Evolutionary conservation across 1,140 invertebrate genomes (phyloP).

Genomic region (Spodoptera litura): DNA sequence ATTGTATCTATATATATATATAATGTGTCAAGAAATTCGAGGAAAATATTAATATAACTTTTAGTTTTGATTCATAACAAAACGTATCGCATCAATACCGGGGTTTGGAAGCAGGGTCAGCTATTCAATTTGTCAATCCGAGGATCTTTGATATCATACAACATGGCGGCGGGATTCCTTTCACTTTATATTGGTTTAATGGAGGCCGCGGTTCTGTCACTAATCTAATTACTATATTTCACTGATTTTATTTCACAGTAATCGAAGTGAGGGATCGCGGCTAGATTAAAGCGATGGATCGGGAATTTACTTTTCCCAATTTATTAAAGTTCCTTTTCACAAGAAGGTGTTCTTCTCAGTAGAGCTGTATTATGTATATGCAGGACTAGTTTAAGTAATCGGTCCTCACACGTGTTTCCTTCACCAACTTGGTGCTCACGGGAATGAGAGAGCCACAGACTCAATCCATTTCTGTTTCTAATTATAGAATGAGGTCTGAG

Average conservation of each 20-base stretch:
- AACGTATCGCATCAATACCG: neutral
- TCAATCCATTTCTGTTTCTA: neutral
- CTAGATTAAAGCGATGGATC: neutral
- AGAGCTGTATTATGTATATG: no score
- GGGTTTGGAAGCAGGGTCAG: neutral
- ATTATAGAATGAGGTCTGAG: neutral
- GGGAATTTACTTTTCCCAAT: slow-evolving; percentile 3
- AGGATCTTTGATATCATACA: slow-evolving; percentile 21
- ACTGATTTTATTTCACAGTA: slow-evolving; percentile 5
- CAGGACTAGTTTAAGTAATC: no score
- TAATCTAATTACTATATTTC: slow-evolving; percentile 25
- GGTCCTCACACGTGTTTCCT: neutral
- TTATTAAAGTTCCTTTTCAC: neutral
- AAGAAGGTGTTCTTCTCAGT: neutral
- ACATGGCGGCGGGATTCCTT: slow-evolving; percentile 8
- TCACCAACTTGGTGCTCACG: neutral
- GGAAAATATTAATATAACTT: no score
- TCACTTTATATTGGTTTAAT: slow-evolving; percentile 10
- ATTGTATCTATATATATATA: no score
- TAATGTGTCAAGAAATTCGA: no score
- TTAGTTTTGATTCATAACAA: no score
- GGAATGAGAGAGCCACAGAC: neutral
- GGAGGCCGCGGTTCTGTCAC: neutral
- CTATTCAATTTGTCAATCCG: slow-evolving; percentile 27
- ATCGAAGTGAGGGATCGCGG: slow-evolving; percentile 1